Percentiles rank a stretch among this genome's conserved stretches.
Conservation (phyloP, 2,797 vertebrate genomes). For the Parauchenoglanis ngamensis region DNA sequence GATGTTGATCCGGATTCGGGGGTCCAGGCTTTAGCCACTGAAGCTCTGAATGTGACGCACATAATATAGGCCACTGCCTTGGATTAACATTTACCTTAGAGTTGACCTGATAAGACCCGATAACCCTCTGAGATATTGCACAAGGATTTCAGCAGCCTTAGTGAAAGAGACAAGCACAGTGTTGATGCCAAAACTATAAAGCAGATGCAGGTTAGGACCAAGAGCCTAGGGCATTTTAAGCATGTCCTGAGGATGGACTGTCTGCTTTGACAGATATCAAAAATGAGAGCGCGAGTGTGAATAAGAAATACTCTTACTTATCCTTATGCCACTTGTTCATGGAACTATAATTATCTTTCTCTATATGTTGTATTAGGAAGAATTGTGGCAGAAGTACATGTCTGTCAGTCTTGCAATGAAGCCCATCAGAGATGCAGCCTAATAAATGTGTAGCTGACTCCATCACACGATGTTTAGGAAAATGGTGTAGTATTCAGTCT, state of each 20-base stretch:
- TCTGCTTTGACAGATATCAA: not conserved
- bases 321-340: not conserved
- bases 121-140: slow-evolving; percentile 7
- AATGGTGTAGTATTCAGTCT: not conserved
- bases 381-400: not conserved
- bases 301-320: not conserved
- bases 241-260: slow-evolving; percentile 4
- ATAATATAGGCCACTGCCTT: not conserved
- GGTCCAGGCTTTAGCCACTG: not conserved
- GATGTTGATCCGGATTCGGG: not conserved
- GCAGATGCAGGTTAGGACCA: not conserved
- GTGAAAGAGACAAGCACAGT: slow-evolving; percentile 12
- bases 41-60: not conserved
- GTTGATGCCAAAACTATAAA: not conserved
- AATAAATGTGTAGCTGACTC: slow-evolving; percentile 1
- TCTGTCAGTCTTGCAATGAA: slow-evolving; percentile 14
- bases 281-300: not conserved
- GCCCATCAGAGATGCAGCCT: not conserved
- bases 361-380: not conserved
- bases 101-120: not conserved
- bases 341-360: not conserved
- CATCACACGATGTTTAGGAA: not conserved
- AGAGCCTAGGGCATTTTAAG: not conserved
- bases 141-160: not conserved
- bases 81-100: slow-evolving; percentile 8